Evolutionary conservation across 2,888 invertebrate species (phyloP), one percentile per base, ranked within the genome.

Genomic region (Agrilus biguttatus): DNA sequence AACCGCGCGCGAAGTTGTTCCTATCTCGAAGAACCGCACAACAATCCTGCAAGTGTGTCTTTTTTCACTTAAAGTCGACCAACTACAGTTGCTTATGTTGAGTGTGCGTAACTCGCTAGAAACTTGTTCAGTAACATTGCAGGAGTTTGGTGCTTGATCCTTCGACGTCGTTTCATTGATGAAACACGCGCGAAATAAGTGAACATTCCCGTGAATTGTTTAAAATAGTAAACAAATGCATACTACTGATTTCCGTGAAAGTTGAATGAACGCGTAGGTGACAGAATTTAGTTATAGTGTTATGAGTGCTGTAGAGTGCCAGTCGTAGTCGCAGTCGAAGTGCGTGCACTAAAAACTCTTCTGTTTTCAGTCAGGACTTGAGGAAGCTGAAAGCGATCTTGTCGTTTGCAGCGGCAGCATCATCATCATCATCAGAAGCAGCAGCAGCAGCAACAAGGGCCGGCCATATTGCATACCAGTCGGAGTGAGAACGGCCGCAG

Each of bases 401-500:
- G 50, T 52, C 49, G 51, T 53, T 50, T 52, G 51, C 46, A 48
- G 47, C n/a, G n/a, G 21, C 13, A 37, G 17, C 21, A 28, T 36
- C 14, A n/a, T 17, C 37, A 33, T 37, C 45, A 39, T 28, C 38
- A 33, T 14, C 38, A 38, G 39, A 37, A 28, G 14, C 13, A 39
- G 8, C 28, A 28, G 28, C 40, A 37, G 37, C 44, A 53, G 28
- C 28, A 28, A 10, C 53, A 53, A 28, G 53, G 52, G 58, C 59
- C 67, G 64, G 67, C 67, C 67, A 67, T 67, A 65, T 66, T 66
- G 67, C 66, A 67, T 67, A 67, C 67, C 67, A 65, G 59, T 55
- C 55, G 50, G 62, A 65, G 58, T 47, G 59, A 59, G 62, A 60
- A 54, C 56, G 43, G 51, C 47, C 48, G 45, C 49, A 44, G 48